Percentiles rank a stretch among this genome's conserved stretches.
Evolutionary conservation across 2,113 vertebrate genomes (phyloP).

Genomic region (Scatophagus argus): DNA sequence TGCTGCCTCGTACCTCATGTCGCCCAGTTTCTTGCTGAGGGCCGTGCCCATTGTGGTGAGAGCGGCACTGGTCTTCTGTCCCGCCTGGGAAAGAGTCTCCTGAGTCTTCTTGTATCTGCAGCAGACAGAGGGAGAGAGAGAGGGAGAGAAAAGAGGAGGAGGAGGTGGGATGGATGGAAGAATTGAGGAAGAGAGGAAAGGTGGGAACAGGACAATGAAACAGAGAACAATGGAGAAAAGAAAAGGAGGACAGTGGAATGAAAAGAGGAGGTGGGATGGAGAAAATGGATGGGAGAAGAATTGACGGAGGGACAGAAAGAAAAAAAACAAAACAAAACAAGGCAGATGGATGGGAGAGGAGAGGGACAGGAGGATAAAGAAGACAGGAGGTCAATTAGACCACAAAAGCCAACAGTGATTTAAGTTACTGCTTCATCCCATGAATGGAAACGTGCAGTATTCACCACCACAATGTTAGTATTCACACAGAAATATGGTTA

Average conservation of each 20-base stretch:
- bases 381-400: not conserved
- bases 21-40: slow-evolving; percentile 91
- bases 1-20: slow-evolving; percentile 90
- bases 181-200: not conserved
- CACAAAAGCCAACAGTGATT: slow-evolving; percentile 13
- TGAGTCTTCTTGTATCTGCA: slow-evolving; percentile 97
- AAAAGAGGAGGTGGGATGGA: not conserved
- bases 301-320: too few relatives aligned
- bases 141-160: too few relatives aligned
- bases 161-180: not conserved
- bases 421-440: not conserved
- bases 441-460: not conserved
- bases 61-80: slow-evolving; percentile 95
- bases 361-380: not conserved
- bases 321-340: not conserved
- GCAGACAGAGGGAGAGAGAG: slow-evolving; percentile 8
- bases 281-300: not conserved
- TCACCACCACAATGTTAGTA: not conserved
- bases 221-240: slow-evolving; percentile 8
- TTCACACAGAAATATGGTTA: not conserved
- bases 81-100: slow-evolving; percentile 95
- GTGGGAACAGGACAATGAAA: not conserved
- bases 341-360: not conserved
- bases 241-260: not conserved
- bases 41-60: slow-evolving; percentile 91